Evolutionary conservation across 2,113 vertebrate genomes (phyloP).

Genomic region (Hippocampus barbouri): DNA sequence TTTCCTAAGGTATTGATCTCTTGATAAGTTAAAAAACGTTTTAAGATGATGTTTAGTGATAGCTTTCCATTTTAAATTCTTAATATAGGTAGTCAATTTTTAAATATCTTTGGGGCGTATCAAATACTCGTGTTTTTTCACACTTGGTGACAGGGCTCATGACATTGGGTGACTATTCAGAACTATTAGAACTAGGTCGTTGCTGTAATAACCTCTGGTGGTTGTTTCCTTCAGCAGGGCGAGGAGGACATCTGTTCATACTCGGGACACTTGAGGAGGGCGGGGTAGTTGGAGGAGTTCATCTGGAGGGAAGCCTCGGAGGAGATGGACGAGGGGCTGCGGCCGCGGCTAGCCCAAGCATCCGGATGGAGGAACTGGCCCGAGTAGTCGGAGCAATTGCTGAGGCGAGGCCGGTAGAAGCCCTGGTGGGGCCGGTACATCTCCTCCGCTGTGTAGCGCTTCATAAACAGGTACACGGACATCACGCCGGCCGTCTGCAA

Average conservation of each 20-base stretch:
- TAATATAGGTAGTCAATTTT: no score
- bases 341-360: constrained; percentile 77
- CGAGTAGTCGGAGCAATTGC: constrained; percentile 90
- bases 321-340: constrained; percentile 86
- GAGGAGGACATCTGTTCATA: constrained; percentile 92
- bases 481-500: constrained; percentile 83
- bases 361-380: constrained; percentile 89
- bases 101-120: no score
- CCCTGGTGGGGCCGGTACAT: constrained; percentile 82
- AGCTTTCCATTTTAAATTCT: no score
- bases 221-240: constrained; percentile 75
- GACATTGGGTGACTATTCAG: background rate
- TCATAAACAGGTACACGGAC: constrained; percentile 93
- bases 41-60: no score
- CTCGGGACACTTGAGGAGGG: constrained; percentile 87
- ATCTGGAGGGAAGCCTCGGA: constrained; percentile 87
- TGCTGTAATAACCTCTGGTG: background rate
- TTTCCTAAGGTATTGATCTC: no score
- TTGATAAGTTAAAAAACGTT: no score
- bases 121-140: no score
- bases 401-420: constrained; percentile 86
- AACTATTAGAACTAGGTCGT: background rate
- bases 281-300: constrained; percentile 81
- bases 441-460: constrained; percentile 86
- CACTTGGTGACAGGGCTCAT: background rate